Conservation (phyloP, 2,888 invertebrate species). For the Acanthosepion lycidas region DNA sequence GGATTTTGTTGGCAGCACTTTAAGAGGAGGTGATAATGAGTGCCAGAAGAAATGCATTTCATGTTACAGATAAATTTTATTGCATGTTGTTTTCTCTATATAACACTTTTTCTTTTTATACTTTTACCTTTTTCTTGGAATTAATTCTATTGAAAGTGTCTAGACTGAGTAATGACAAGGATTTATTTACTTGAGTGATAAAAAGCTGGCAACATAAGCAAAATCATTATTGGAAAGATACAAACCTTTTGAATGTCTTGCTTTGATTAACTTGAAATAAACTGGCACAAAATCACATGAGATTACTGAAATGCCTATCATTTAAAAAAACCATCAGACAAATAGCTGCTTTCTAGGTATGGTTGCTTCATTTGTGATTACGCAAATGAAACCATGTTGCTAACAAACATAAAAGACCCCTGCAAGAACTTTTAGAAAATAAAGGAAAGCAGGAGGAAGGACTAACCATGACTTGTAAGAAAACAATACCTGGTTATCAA, state of each 20-base stretch:
- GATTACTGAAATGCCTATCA: not conserved
- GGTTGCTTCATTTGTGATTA: not conserved
- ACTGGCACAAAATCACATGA: constrained; percentile 7
- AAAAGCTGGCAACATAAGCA: not conserved
- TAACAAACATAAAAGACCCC: no score
- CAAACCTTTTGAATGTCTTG: not conserved
- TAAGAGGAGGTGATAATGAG: not conserved
- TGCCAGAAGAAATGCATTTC: not conserved
- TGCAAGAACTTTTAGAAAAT: no score
- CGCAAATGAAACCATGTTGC: no score
- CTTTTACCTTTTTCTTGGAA: not conserved
- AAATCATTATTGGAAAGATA: not conserved
- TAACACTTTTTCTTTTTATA: not conserved
- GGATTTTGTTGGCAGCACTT: not conserved
- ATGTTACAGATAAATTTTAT: not conserved
- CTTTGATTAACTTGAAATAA: not conserved
- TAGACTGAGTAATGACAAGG: not conserved
- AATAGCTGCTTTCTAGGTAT: not conserved
- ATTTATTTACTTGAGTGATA: not conserved
- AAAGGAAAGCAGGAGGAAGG: no score
- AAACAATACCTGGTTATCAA: no score
- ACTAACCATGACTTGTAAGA: no score
- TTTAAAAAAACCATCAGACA: not conserved
- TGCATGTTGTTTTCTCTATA: not conserved
- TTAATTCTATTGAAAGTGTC: not conserved